These are phyloP conservation scores for Caenorhabditis sp. DNA, from an alignment of 2,888 invertebrate species.

Conservation along the genomic window DNA sequence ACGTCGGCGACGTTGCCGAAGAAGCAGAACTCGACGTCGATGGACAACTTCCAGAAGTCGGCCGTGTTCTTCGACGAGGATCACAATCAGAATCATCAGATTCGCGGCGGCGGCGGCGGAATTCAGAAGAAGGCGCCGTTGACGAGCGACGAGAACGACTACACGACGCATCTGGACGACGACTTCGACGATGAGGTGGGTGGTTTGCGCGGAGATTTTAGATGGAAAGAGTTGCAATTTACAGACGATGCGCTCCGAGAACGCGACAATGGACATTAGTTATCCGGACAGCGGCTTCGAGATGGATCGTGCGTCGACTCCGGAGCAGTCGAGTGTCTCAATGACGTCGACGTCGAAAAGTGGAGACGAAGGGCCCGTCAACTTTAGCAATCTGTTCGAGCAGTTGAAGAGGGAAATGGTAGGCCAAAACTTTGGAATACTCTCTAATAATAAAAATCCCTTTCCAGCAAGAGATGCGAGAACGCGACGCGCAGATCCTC, in stretches of 20 bases:
- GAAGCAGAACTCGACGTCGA: slow-evolving; percentile 56
- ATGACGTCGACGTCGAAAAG: slow-evolving; percentile 44
- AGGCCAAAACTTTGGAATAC: slow-evolving; percentile 8
- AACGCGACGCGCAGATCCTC: slow-evolving; percentile 75
- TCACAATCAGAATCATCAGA: not conserved
- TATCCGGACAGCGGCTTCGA: slow-evolving; percentile 66
- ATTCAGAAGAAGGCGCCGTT: slow-evolving; percentile 37
- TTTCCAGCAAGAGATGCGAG: slow-evolving; percentile 75
- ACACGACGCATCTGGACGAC: slow-evolving; percentile 42
- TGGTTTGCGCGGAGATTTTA: too few species aligned
- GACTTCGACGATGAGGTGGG: slow-evolving; percentile 51
- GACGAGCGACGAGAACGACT: slow-evolving; percentile 39
- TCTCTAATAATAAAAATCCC: too few species aligned
- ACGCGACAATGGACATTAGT: slow-evolving; percentile 58
- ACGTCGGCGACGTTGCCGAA: slow-evolving; percentile 74
- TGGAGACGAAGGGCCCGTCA: slow-evolving; percentile 38
- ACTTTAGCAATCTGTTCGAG: slow-evolving; percentile 74
- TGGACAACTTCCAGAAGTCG: slow-evolving; percentile 55
- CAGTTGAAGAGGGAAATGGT: slow-evolving; percentile 77
- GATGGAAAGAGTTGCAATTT: not conserved
- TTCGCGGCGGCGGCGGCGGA: not conserved
- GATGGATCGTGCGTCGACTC: slow-evolving; percentile 65
- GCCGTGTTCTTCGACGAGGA: slow-evolving; percentile 47
- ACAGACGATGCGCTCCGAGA: slow-evolving; percentile 57
- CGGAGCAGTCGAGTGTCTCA: slow-evolving; percentile 63